Conservation (phyloP, 2,113 vertebrate genomes). For the Scatophagus argus region DNA sequence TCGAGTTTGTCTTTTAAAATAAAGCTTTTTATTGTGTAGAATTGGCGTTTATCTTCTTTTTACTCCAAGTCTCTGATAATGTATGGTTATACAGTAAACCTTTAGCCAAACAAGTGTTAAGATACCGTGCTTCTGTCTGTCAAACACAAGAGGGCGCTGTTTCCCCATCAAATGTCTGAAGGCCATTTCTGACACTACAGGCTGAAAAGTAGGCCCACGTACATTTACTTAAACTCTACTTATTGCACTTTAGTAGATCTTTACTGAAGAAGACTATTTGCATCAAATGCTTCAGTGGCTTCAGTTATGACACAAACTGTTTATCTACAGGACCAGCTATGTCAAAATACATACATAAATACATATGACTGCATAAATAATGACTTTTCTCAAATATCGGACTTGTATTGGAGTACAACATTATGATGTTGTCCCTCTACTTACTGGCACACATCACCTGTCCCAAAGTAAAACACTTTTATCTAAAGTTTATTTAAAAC, state of each 20-base stretch:
- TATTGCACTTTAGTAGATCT: not conserved
- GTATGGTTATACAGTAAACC: not conserved
- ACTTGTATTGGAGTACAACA: not conserved
- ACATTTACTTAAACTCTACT: not conserved
- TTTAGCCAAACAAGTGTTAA: not conserved
- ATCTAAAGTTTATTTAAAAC: conserved; percentile 6
- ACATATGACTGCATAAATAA: not conserved
- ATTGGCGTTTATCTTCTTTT: fast-evolving
- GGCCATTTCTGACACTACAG: not conserved
- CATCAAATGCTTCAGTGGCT: not conserved
- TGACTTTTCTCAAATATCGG: too few relatives aligned
- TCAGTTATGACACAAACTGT: not conserved
- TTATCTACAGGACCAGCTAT: not conserved
- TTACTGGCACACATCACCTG: not conserved
- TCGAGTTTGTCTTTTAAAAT: not conserved
- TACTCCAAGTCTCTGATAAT: not conserved
- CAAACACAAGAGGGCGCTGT: conserved; percentile 58
- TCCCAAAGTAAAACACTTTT: not conserved
- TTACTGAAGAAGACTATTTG: not conserved
- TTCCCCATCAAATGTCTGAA: not conserved
- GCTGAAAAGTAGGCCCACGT: not conserved
- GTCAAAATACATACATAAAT: not conserved
- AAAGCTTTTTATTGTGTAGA: not conserved
- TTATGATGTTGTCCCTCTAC: not conserved
- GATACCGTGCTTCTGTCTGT: not conserved